phyloP scores from a whole-genome alignment of 2,113 vertebrate species.

The Saccopteryx leptura region DNA sequence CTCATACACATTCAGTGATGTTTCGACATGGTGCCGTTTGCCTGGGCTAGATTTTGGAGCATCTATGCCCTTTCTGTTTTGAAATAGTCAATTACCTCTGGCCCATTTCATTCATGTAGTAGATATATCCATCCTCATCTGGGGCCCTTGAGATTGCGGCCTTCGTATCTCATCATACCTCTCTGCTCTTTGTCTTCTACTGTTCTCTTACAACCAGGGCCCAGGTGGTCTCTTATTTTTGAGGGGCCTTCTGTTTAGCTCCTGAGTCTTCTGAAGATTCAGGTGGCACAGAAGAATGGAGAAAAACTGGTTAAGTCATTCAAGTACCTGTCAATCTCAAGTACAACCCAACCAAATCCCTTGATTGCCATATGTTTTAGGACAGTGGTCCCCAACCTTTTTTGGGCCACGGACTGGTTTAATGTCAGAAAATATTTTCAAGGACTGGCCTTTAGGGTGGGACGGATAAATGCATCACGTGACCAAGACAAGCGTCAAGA shows the following conservation, averaged over 20 bases:
- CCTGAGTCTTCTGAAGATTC: neutral
- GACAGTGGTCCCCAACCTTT: too few species aligned
- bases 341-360: neutral
- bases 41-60: neutral
- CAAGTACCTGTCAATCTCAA: neutral
- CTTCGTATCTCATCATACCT: neutral
- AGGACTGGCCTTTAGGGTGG: too few species aligned
- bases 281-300: neutral
- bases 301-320: neutral
- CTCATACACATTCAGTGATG: neutral
- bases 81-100: neutral
- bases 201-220: neutral
- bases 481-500: too few species aligned
- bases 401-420: too few species aligned
- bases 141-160: neutral
- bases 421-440: too few species aligned
- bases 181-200: neutral
- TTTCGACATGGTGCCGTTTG: neutral
- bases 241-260: neutral
- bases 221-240: neutral
- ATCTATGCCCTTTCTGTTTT: neutral
- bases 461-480: too few species aligned
- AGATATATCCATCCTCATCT: neutral
- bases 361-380: neutral
- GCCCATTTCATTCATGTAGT: neutral